These are phyloP conservation scores for Linyphia triangularis DNA, from an alignment of 2,888 invertebrate genomes.

Conservation along the genomic window DNA sequence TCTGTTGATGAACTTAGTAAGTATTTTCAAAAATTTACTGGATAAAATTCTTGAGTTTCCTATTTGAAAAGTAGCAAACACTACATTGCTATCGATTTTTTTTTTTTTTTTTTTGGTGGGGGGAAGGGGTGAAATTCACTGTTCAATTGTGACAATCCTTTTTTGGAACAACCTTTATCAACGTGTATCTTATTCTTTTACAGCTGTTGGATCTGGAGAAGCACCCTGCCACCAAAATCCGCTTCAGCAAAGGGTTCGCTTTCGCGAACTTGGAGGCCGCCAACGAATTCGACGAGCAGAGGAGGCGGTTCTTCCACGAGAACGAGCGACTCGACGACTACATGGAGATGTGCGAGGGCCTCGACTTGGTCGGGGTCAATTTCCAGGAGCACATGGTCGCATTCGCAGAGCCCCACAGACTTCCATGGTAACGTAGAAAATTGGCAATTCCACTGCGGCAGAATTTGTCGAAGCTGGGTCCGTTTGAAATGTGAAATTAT, in stretches of 20 bases:
- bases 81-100: too few species aligned
- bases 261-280: slow-evolving; percentile 89
- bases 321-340: slow-evolving; percentile 90
- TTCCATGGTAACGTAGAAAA: slow-evolving; percentile 82
- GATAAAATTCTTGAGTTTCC: too few species aligned
- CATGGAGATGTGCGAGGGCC: slow-evolving; percentile 90
- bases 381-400: slow-evolving; percentile 81
- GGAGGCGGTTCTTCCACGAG: slow-evolving; percentile 87
- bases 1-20: too few species aligned
- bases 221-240: slow-evolving; percentile 87
- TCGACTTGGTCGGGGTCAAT: slow-evolving; percentile 84
- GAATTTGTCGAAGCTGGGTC: not conserved
- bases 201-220: slow-evolving; percentile 81
- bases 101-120: too few species aligned
- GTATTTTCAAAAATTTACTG: too few species aligned
- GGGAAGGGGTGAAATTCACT: too few species aligned
- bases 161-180: too few species aligned
- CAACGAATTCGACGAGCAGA: slow-evolving; percentile 89
- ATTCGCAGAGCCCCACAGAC: slow-evolving; percentile 81
- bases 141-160: too few species aligned
- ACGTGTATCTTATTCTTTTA: not conserved
- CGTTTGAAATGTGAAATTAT: too few species aligned
- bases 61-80: too few species aligned
- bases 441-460: not conserved
- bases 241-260: slow-evolving; percentile 89